Percentiles rank a stretch among this genome's conserved stretches.
phyloP scores from a whole-genome alignment of 23 tunicate species.

The Aplidium turbinatum region DNA sequence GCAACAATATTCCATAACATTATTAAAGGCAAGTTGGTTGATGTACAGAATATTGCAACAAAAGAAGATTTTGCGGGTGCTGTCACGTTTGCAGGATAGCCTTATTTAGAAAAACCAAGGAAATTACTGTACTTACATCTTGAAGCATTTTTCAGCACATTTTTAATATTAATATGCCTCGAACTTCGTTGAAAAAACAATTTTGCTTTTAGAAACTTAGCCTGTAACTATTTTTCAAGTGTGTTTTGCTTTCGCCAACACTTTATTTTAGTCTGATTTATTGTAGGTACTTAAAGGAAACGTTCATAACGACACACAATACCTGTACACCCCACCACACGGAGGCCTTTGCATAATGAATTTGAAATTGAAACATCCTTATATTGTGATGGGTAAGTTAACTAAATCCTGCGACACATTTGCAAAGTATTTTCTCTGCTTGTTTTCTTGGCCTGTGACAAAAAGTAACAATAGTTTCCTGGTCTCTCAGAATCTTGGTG shows the following conservation, averaged over 20 bases:
- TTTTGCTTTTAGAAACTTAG: too few species aligned
- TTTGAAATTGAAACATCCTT: background rate
- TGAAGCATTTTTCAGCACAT: too few species aligned
- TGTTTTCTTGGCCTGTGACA: too few species aligned
- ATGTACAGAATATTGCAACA: background rate
- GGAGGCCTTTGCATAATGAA: slow-evolving; percentile 1
- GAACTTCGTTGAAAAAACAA: too few species aligned
- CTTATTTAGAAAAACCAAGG: background rate
- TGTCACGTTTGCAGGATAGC: background rate
- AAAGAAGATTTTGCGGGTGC: background rate
- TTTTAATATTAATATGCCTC: too few species aligned
- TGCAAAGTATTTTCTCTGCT: too few species aligned
- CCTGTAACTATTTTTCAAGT: too few species aligned
- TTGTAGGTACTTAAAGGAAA: background rate
- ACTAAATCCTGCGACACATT: too few species aligned
- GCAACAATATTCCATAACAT: background rate
- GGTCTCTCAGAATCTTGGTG: too few species aligned
- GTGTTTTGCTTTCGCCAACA: too few species aligned
- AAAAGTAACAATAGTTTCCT: too few species aligned
- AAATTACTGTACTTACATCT: too few species aligned
- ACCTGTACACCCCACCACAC: background rate
- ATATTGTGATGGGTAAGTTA: background rate
- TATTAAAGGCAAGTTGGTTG: background rate
- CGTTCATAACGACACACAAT: background rate
- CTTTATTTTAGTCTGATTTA: background rate